phyloP scores from a whole-genome alignment of 2,888 invertebrate genomes.

The Cylindroiulus punctatus region DNA sequence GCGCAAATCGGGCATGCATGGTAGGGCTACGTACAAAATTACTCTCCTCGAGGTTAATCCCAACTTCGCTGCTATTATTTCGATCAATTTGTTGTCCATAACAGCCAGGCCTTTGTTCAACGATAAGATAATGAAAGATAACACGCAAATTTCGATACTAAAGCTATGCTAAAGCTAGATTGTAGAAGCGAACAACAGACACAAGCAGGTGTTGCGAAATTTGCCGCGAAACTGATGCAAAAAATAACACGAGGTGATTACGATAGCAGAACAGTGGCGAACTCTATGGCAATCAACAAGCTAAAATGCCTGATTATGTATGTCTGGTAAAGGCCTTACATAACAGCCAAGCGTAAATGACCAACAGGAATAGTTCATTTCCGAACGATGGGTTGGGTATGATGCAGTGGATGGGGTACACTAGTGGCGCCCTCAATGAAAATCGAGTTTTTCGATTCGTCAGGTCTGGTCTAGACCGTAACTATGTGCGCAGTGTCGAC shows the following conservation, averaged over 20 bases:
- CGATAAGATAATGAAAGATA: neutral
- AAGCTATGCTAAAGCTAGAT: too few species aligned
- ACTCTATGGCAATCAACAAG: neutral
- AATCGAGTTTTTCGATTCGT: too few species aligned
- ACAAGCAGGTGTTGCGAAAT: neutral
- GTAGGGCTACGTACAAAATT: conserved; percentile 29
- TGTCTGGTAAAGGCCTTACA: too few species aligned
- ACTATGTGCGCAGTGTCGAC: too few species aligned
- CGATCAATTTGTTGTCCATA: conserved; percentile 47
- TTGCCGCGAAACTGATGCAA: conserved; percentile 44
- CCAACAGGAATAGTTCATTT: too few species aligned
- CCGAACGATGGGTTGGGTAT: too few species aligned
- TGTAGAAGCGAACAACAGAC: neutral
- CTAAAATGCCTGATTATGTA: too few species aligned
- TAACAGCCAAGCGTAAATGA: too few species aligned
- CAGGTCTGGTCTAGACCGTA: too few species aligned
- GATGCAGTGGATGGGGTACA: too few species aligned
- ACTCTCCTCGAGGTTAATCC: conserved; percentile 12
- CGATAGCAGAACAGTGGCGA: neutral
- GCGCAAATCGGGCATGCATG: neutral
- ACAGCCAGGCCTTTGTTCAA: neutral
- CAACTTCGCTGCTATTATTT: conserved; percentile 47
- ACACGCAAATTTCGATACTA: neutral
- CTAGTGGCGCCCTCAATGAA: too few species aligned
- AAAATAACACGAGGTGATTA: neutral